These are phyloP conservation scores for Ochropleura leucogaster DNA, from an alignment of 2,888 invertebrate genomes.

Conservation along the genomic window DNA sequence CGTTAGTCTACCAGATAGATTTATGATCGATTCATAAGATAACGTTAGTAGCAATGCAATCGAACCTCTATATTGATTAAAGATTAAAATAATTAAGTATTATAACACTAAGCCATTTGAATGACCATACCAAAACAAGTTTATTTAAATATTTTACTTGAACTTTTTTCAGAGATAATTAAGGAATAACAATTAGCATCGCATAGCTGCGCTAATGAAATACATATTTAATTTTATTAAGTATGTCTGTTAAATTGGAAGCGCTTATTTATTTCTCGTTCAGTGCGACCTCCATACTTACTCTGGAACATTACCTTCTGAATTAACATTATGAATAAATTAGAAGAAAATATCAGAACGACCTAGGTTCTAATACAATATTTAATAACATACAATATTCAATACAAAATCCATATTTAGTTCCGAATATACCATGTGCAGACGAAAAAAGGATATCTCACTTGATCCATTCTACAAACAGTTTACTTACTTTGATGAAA, in stretches of 20 bases:
- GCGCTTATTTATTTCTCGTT: background rate
- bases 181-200: background rate
- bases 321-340: constrained; percentile 6
- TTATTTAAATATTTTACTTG: background rate
- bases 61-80: background rate
- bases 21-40: constrained; percentile 4
- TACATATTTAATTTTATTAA: background rate
- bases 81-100: background rate
- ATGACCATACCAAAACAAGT: background rate
- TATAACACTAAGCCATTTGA: background rate
- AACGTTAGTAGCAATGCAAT: background rate
- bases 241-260: background rate
- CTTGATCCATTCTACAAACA: background rate
- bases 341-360: background rate
- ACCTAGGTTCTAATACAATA: background rate
- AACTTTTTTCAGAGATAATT: background rate
- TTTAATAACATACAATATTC: background rate
- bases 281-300: background rate
- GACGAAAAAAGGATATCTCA: constrained; percentile 6
- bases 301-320: background rate
- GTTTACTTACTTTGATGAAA: constrained; percentile 3
- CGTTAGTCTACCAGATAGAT: background rate
- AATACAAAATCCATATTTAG: background rate
- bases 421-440: background rate
- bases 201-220: background rate